Evolutionary conservation across 2,797 vertebrate genomes (phyloP).

Genomic region (Neoniphon sammara): DNA sequence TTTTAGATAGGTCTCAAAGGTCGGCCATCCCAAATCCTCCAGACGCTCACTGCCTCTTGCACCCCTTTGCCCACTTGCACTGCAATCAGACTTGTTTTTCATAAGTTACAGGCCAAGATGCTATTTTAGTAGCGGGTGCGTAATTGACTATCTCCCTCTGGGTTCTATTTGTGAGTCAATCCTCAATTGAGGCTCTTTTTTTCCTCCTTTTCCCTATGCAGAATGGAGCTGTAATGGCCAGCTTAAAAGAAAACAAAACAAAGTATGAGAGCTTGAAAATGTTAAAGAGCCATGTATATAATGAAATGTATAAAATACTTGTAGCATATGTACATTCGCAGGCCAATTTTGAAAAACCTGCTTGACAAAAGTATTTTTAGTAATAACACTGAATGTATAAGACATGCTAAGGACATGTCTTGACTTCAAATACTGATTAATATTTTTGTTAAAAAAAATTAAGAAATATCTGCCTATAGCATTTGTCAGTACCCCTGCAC

Average conservation of each 20-base stretch:
- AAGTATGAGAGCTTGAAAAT: constrained; percentile 74
- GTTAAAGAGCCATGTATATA: constrained; percentile 97
- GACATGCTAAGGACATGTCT: constrained; percentile 85
- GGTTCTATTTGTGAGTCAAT: constrained; percentile 70
- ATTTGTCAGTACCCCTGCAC: constrained; percentile 84
- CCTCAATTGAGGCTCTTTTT: constrained; percentile 51
- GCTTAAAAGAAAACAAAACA: constrained; percentile 79
- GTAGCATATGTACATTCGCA: constrained; percentile 99
- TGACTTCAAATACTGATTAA: constrained; percentile 85
- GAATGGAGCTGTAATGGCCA: constrained; percentile 79
- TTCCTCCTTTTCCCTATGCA: constrained; percentile 71
- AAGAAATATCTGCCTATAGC: constrained; percentile 67
- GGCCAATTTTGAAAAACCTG: constrained; percentile 87
- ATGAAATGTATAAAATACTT: constrained; percentile 90
- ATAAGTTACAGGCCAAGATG: constrained; percentile 72
- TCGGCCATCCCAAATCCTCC: constrained; percentile 66
- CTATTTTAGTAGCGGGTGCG: constrained; percentile 69
- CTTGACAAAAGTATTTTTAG: constrained; percentile 95
- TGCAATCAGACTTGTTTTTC: constrained; percentile 74
- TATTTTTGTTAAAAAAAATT: constrained; percentile 88
- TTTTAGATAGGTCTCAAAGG: constrained; percentile 48
- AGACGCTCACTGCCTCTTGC: constrained; percentile 68
- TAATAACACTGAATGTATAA: constrained; percentile 97
- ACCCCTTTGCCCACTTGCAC: constrained; percentile 77
- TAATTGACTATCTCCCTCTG: constrained; percentile 74